Evolutionary conservation across 1,140 invertebrate genomes (phyloP), one percentile per base, ranked within the genome.

Genomic region (Procambarus clarkii): DNA sequence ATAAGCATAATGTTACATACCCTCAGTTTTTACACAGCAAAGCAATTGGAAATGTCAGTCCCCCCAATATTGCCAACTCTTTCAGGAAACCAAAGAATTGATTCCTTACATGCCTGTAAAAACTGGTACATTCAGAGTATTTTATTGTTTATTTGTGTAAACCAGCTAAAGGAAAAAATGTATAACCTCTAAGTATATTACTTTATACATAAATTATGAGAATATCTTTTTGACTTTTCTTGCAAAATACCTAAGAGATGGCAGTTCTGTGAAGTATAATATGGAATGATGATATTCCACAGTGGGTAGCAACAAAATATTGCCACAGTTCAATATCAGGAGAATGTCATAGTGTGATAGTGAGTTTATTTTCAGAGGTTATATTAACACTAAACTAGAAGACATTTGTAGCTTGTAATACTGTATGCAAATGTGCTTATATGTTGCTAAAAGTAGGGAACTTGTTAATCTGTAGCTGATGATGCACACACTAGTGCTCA

Each of bases 191-290:
- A 84, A 90, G 54, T 85, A 91, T 91, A 91, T 91, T 91, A 84
- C 89, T 91, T 91, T 91, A 91, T 91, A 91, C 54, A 86, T 91
- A 91, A 91, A 91, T 91, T 85, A 91, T 91, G 58, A 45, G 83
- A 89, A 45, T 81, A 46, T 81, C 44, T 50, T 84, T 79, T 44
- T 34, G 8, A 1, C 21, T 48, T 69, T 71, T 24, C 48, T 54
- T 88, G 71, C n/a, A 13, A 44, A 44, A 78, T 15, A 45, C 58
- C 34, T 83, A 34, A 34, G 34, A 34, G 34, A 34, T 34, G 34
- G 34, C 0, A 34, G 34, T 34, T 34, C 34, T 34, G 34, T 34
- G 34, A 34, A 34, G 34, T 34, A 34, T 34, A 34, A 34, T 34
- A 34, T 34, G 34, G 34, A 34, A 34, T 34, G 34, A 34, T 34